Evolutionary conservation across 2,888 invertebrate genomes (phyloP).

Genomic region (Nesidiocoris tenuis): DNA sequence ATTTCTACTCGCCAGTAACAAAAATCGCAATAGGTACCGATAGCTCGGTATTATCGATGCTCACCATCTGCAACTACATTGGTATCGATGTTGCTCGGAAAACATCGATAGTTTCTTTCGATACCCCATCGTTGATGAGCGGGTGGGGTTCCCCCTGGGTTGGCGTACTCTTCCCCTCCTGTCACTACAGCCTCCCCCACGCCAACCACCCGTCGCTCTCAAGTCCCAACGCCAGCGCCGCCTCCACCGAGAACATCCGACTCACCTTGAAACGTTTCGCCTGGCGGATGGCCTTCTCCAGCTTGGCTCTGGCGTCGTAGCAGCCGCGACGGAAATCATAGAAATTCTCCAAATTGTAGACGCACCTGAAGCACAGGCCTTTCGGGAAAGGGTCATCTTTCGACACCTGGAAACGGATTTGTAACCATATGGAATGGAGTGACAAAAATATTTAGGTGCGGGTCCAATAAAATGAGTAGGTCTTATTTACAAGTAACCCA

Average conservation of each 20-base stretch:
- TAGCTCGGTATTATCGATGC: no score
- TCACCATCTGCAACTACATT: no score
- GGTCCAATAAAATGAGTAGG: no score
- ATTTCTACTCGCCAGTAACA: no score
- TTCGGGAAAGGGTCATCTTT: conserved; percentile 58
- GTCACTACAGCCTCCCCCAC: neutral
- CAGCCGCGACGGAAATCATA: conserved; percentile 58
- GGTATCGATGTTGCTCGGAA: no score
- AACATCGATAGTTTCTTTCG: no score
- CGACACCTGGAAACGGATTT: conserved; percentile 55
- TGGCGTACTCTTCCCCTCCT: neutral
- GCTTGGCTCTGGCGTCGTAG: conserved; percentile 54
- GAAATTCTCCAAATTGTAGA: conserved; percentile 58
- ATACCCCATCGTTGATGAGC: no score
- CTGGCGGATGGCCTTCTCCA: conserved; percentile 49
- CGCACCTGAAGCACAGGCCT: conserved; percentile 59
- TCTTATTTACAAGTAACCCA: no score
- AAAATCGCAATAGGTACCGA: no score
- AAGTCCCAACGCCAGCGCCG: neutral
- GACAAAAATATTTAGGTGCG: no score
- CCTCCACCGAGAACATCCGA: neutral
- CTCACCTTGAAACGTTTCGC: conserved; percentile 36
- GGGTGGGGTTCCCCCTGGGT: neutral
- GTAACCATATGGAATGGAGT: no score
- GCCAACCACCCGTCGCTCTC: neutral